These are phyloP conservation scores for Catharus minimus DNA, from an alignment of 2,113 vertebrate species.

Conservation along the genomic window DNA sequence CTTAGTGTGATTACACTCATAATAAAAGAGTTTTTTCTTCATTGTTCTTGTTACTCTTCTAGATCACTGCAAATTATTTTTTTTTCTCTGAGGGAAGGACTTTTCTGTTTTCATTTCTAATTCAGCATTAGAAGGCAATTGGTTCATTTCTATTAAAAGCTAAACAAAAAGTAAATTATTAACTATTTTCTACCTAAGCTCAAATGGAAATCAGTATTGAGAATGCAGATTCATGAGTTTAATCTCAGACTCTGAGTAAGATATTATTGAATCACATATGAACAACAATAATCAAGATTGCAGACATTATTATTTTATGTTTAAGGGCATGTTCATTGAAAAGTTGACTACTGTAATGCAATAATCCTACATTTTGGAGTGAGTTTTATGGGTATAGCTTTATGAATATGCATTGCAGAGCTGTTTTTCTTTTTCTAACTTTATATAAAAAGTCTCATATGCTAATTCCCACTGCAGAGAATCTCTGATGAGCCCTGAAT, in stretches of 20 bases:
- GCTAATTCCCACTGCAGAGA: conserved; percentile 22
- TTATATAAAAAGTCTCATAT: conserved; percentile 12
- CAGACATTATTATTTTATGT: conserved; percentile 27
- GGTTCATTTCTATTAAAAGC: neutral
- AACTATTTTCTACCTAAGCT: neutral
- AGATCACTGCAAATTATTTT: neutral
- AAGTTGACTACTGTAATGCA: conserved; percentile 31
- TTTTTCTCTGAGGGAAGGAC: neutral
- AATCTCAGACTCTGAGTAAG: neutral
- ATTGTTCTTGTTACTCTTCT: neutral
- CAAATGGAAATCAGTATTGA: neutral
- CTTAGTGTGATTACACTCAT: neutral
- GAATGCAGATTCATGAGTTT: conserved; percentile 18
- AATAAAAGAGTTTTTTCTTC: neutral
- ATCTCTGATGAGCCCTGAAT: conserved; percentile 31
- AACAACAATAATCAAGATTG: conserved; percentile 9
- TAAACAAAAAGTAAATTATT: neutral
- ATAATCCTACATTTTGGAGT: neutral
- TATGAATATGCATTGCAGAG: conserved; percentile 31
- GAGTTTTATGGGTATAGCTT: neutral
- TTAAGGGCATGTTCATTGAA: conserved; percentile 31
- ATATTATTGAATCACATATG: neutral
- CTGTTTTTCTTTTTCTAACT: conserved; percentile 34
- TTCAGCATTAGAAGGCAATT: neutral
- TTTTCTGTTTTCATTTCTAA: neutral